A percentile compares a stretch with the other conserved stretches of the same genome.
Evolutionary conservation across 2,797 vertebrate species (phyloP).

Genomic region (Uromys caudimaculatus): DNA sequence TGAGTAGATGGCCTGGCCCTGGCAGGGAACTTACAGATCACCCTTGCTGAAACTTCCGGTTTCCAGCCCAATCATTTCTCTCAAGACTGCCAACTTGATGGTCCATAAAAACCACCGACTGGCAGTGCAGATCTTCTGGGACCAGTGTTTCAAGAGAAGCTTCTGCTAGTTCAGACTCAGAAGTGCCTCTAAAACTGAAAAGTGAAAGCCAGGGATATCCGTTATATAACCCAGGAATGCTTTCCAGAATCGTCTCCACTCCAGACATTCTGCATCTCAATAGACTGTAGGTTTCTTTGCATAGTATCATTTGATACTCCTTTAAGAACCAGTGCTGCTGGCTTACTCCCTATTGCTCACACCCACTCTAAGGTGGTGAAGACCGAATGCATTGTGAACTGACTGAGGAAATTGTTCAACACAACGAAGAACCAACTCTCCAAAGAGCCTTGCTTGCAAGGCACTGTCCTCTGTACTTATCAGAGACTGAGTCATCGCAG

Average conservation of each 20-base stretch:
- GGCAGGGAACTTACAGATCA: neutral
- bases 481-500: slow-evolving; percentile 33
- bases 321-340: neutral
- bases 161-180: neutral
- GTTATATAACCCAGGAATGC: neutral
- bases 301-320: neutral
- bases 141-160: neutral
- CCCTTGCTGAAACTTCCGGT: neutral
- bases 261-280: neutral
- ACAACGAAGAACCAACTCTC: neutral
- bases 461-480: slow-evolving; percentile 36
- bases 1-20: neutral
- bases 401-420: neutral
- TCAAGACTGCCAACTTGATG: neutral
- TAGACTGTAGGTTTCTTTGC: neutral
- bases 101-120: neutral
- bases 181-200: neutral
- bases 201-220: neutral
- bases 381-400: neutral
- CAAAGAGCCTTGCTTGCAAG: neutral
- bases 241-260: neutral
- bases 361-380: neutral
- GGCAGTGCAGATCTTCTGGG: neutral
- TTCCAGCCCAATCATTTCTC: slow-evolving; percentile 5
- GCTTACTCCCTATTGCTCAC: neutral